Evolutionary conservation across 92 coral and sea anemone genomes (phyloP).

Genomic region (Zoanthus gigantus): DNA sequence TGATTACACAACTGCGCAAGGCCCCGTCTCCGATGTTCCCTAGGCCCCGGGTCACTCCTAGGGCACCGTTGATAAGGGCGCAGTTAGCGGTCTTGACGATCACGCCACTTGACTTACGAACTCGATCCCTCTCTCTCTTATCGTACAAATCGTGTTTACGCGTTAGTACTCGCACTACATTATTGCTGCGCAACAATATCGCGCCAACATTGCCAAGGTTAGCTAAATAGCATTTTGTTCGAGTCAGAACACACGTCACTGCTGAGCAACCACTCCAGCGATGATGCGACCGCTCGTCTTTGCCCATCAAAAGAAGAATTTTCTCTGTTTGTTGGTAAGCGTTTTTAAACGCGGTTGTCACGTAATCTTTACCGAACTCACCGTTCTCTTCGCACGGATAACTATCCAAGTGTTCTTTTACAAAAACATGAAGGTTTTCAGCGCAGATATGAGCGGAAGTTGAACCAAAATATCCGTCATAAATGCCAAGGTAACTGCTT

Average conservation of each 20-base stretch:
- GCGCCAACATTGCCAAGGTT: constrained; percentile 92
- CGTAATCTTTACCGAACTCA: constrained; percentile 45
- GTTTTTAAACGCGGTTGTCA: constrained; percentile 73
- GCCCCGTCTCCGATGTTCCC: constrained; percentile 95
- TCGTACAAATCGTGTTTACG: constrained; percentile 90
- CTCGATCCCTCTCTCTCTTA: constrained; percentile 92
- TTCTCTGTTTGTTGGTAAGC: constrained; percentile 80
- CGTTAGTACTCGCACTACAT: constrained; percentile 83
- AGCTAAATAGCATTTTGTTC: constrained; percentile 81
- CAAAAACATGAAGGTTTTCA: constrained; percentile 78
- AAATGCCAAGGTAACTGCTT: constrained; percentile 83
- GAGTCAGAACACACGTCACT: constrained; percentile 86
- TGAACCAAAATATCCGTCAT: constrained; percentile 92
- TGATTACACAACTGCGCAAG: constrained; percentile 86
- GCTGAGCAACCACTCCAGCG: constrained; percentile 99
- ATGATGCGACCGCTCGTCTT: constrained; percentile 77
- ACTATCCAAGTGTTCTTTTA: constrained; percentile 70
- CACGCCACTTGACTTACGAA: constrained; percentile 82
- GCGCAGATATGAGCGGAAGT: constrained; percentile 82
- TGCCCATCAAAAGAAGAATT: constrained; percentile 61
- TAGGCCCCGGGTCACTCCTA: constrained; percentile 91
- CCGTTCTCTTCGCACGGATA: constrained; percentile 34
- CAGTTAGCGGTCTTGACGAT: constrained; percentile 93
- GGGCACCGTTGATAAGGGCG: constrained; percentile 95
- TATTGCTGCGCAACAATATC: constrained; percentile 78